phyloP scores from a whole-genome alignment of 2,888 invertebrate genomes.

The Cyclophora punctaria region DNA sequence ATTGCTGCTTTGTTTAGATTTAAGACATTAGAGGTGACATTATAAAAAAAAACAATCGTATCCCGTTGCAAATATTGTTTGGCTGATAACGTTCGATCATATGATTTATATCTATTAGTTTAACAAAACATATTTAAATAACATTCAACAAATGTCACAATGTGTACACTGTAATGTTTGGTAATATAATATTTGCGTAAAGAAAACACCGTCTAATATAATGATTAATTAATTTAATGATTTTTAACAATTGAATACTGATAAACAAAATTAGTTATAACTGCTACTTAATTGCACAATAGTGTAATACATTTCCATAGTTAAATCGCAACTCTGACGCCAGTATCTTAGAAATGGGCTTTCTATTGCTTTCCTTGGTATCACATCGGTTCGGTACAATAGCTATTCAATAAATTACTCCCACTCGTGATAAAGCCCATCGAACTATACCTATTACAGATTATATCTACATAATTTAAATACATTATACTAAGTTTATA shows the following conservation, averaged over 20 bases:
- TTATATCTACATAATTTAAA: conserved; percentile 11
- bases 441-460: conserved; percentile 7
- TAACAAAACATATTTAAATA: no score
- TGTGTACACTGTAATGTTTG: background rate
- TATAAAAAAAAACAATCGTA: no score
- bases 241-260: conserved; percentile 66
- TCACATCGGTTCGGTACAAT: conserved; percentile 1
- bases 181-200: background rate
- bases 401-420: background rate
- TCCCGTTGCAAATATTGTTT: no score
- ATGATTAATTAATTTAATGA: conserved; percentile 68
- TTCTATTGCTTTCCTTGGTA: conserved; percentile 7
- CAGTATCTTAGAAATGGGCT: conserved; percentile 4
- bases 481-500: conserved; percentile 8
- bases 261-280: conserved; percentile 39
- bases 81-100: no score
- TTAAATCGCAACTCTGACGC: conserved; percentile 1
- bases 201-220: conserved; percentile 21
- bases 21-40: no score
- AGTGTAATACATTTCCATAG: conserved; percentile 10
- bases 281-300: conserved; percentile 54
- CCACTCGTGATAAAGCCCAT: conserved; percentile 6
- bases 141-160: no score
- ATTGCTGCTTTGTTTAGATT: no score
- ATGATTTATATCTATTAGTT: no score